Evolutionary conservation across 2,113 vertebrate genomes (phyloP), one percentile per base, ranked within the genome.

Genomic region (Gambusia holbrooki): DNA sequence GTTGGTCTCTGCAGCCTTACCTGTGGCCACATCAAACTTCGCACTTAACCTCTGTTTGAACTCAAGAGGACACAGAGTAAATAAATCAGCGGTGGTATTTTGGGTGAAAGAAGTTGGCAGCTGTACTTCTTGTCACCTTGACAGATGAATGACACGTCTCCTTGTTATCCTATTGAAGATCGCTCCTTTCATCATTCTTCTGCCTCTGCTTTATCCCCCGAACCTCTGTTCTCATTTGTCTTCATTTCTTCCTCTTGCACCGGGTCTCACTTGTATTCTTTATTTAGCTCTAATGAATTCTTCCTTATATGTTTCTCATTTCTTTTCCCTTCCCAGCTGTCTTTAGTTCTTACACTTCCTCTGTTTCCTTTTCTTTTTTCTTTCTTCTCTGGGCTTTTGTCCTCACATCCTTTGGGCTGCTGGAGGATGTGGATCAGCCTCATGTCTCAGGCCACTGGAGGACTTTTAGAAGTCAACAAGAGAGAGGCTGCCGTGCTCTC

Each of bases 401-500:
- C 84, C 75, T 77, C 30, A 63, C 61, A 79, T 85, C 69, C 81
- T 79, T 83, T 83, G 76, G 84, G 73, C 69, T 86, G 68, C 73
- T 77, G 79, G 71, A 85, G 37, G 83, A 84, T 62, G 19, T 74
- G 76, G 67, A 73, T 65, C n/a, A 79, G 73, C 71, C 4, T 84
- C 64, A 37, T 82, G 79, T 86, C 81, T 84, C 51, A 82, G 86
- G 85, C 83, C 85, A 81, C 81, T 87, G 77, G 87, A 91, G 89
- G 90, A 91, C 91, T 93, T 93, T 92, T 88, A 92, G 88, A 94
- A 92, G 90, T 93, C 91, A 92, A 77, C 67, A 74, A 81, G 77
- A 91, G 84, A 90, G 79, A 81, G 81, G 81, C 71, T 66, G 72
- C 12, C 60, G 51, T 27, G 37, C 82, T 87, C 84, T 88, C 81